phyloP scores from a whole-genome alignment of 23 tunicate genomes.

The Styela plicata region DNA sequence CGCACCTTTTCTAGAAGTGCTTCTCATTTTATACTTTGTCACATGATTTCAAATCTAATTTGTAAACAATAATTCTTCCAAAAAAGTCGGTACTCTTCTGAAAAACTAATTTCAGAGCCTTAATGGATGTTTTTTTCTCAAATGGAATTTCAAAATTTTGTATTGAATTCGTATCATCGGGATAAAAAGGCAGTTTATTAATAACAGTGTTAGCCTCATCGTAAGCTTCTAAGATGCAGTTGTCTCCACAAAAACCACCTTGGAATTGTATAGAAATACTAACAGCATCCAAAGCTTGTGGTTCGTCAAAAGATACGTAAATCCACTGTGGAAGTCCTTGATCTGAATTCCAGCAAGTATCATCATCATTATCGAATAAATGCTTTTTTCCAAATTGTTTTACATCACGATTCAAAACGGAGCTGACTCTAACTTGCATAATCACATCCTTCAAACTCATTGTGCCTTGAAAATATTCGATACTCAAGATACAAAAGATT shows the following conservation, averaged over 20 bases:
- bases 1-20: too few species aligned
- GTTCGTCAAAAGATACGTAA: conserved; percentile 39
- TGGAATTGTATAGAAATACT: conserved; percentile 71
- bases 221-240: conserved; percentile 40
- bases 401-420: conserved; percentile 78
- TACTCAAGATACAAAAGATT: too few species aligned
- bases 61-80: conserved; percentile 67
- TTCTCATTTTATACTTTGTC: too few species aligned
- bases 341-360: conserved; percentile 99
- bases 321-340: conserved; percentile 88
- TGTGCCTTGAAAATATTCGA: too few species aligned
- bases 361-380: conserved; percentile 73
- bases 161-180: conserved; percentile 64
- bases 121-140: neutral
- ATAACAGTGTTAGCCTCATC: neutral
- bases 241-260: conserved; percentile 86
- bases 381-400: conserved; percentile 91
- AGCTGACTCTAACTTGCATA: conserved; percentile 58
- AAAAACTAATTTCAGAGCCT: conserved; percentile 35
- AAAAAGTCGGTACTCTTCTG: conserved; percentile 68
- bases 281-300: conserved; percentile 8
- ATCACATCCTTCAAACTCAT: conserved; percentile 1
- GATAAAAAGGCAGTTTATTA: conserved; percentile 45
- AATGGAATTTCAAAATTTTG: conserved; percentile 46
- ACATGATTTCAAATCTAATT: conserved; percentile 19